Evolutionary conservation across 2,113 vertebrate genomes (phyloP).

Genomic region (Tetrax tetrax): DNA sequence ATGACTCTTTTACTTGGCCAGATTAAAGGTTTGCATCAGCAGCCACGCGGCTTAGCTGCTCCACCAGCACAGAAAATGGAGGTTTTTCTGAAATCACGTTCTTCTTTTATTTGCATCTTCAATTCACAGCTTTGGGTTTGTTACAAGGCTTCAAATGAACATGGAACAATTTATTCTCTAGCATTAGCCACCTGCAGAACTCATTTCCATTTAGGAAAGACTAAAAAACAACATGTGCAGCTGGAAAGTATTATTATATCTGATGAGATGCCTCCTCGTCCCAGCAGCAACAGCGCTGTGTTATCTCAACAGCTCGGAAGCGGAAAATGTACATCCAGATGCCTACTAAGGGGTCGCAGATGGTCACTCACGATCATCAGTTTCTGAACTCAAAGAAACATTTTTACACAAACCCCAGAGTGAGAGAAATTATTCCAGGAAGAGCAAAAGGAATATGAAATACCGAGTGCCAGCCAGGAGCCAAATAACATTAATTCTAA

Average conservation of each 20-base stretch:
- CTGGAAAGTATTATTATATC: neutral
- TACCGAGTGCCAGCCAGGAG: neutral
- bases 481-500: neutral
- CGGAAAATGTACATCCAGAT: constrained; percentile 10
- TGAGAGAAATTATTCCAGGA: neutral
- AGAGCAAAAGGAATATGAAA: neutral
- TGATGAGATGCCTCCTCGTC: neutral
- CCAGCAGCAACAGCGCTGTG: neutral
- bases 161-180: constrained; percentile 28
- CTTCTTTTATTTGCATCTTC: constrained; percentile 45
- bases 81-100: neutral
- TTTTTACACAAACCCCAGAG: neutral
- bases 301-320: constrained; percentile 7
- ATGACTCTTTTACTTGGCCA: constrained; percentile 22
- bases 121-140: constrained; percentile 21
- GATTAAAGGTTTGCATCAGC: constrained; percentile 50
- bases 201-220: constrained; percentile 38
- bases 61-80: constrained; percentile 25
- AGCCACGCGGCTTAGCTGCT: neutral
- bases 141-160: constrained; percentile 19
- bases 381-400: neutral
- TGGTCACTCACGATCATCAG: constrained; percentile 20
- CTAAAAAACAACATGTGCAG: constrained; percentile 29
- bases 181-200: constrained; percentile 43
- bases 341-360: constrained; percentile 1